phyloP scores from a whole-genome alignment of 2,113 vertebrate genomes.

The Lucifuga dentata region DNA sequence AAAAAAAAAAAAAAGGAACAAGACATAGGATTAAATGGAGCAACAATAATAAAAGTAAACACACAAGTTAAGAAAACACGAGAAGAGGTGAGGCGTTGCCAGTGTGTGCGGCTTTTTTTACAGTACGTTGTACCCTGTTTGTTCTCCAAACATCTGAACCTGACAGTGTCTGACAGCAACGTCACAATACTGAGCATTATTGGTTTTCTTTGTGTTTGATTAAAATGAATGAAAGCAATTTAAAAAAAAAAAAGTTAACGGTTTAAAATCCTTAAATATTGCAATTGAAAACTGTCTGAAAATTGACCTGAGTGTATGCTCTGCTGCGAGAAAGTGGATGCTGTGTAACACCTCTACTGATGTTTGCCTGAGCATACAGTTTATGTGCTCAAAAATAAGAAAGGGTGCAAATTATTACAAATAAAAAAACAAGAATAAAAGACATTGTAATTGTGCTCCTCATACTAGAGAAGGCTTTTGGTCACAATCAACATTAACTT shows the following conservation, averaged over 20 bases:
- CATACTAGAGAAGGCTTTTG: conserved; percentile 69
- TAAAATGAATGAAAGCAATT: not conserved
- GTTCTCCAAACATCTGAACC: conserved; percentile 68
- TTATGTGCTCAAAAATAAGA: conserved; percentile 20
- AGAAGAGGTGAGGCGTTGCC: conserved; percentile 72
- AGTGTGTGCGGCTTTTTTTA: conserved; percentile 66
- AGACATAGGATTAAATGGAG: conserved; percentile 26
- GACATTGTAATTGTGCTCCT: conserved; percentile 36
- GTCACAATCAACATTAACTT: conserved; percentile 76
- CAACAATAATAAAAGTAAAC: conserved; percentile 10
- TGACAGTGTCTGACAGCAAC: conserved; percentile 46
- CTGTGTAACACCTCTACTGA: conserved; percentile 34
- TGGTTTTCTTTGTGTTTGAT: conserved; percentile 15
- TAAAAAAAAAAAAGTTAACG: too few species aligned
- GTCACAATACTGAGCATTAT: conserved; percentile 55
- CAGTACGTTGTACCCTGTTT: conserved; percentile 83
- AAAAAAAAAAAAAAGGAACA: conserved; percentile 46
- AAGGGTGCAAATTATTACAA: conserved; percentile 64
- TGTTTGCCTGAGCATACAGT: conserved; percentile 67
- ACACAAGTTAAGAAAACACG: conserved; percentile 8
- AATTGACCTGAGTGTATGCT: conserved; percentile 77
- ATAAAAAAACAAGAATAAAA: conserved; percentile 1
- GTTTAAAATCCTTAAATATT: conserved; percentile 2
- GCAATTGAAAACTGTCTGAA: conserved; percentile 35
- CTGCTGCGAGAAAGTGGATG: conserved; percentile 51